Percentiles rank a stretch among this genome's conserved stretches.
Evolutionary conservation across 2,797 vertebrate genomes (phyloP).

Genomic region (Smutsia gigantea): DNA sequence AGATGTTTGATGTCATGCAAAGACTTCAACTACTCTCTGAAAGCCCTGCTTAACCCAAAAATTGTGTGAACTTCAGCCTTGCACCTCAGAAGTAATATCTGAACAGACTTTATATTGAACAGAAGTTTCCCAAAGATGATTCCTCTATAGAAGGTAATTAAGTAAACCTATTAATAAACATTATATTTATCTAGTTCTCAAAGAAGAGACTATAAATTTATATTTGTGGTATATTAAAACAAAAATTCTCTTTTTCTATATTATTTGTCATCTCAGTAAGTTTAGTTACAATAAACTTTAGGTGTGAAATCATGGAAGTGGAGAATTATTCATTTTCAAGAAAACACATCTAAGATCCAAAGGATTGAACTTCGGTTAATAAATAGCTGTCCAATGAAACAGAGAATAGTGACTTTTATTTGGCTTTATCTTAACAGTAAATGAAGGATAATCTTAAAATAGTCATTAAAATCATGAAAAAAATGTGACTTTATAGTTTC

Average conservation of each 20-base stretch:
- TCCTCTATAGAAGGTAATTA: background rate
- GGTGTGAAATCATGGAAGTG: constrained; percentile 28
- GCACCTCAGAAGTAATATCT: background rate
- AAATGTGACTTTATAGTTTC: background rate
- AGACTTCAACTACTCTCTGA: background rate
- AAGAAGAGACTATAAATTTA: background rate
- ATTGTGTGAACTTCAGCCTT: background rate
- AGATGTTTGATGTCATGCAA: constrained; percentile 44
- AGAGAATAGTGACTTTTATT: background rate
- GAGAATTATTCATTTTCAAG: background rate
- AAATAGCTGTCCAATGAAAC: background rate
- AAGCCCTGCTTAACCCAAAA: background rate
- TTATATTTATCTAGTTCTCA: constrained; percentile 7
- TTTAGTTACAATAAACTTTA: constrained; percentile 17
- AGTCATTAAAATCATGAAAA: background rate
- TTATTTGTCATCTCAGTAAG: constrained; percentile 20
- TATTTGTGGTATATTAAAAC: background rate
- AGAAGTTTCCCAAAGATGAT: background rate
- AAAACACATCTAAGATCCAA: background rate
- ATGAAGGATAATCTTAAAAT: constrained; percentile 44
- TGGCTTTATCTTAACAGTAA: constrained; percentile 15
- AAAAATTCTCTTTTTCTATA: background rate
- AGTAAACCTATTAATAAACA: constrained; percentile 26
- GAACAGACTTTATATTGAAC: background rate
- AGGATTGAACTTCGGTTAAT: background rate